phyloP scores from a whole-genome alignment of 2,797 vertebrate species.

The Lateolabrax maculatus region DNA sequence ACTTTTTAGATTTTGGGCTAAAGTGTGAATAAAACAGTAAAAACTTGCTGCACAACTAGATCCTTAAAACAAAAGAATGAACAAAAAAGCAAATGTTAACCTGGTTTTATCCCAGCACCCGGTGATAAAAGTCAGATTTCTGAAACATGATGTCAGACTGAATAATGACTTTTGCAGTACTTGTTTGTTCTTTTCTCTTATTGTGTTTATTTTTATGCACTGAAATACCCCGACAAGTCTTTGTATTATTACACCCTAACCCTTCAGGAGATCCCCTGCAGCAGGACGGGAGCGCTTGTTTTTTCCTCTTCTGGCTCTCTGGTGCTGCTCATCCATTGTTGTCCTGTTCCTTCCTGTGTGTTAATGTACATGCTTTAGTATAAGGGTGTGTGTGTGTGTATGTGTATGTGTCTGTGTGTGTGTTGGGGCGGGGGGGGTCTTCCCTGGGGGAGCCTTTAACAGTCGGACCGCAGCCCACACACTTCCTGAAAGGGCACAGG shows the following conservation, averaged over 20 bases:
- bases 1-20: not conserved
- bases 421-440: not conserved
- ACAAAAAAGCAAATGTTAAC: too few relatives aligned
- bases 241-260: too few relatives aligned
- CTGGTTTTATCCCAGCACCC: too few relatives aligned
- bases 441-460: slow-evolving; percentile 43
- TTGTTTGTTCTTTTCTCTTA: too few relatives aligned
- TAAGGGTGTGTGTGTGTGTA: slow-evolving; percentile 3
- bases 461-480: slow-evolving; percentile 41
- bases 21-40: not conserved
- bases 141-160: too few relatives aligned
- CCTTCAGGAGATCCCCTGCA: slow-evolving; percentile 46
- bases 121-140: too few relatives aligned
- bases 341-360: slow-evolving; percentile 64
- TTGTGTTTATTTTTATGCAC: too few relatives aligned
- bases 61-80: too few relatives aligned
- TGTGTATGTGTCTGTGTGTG: not conserved
- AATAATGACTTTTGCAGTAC: too few relatives aligned
- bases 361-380: too few relatives aligned
- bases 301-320: slow-evolving; percentile 53
- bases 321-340: slow-evolving; percentile 69
- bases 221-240: too few relatives aligned
- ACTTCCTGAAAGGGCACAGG: slow-evolving; percentile 60
- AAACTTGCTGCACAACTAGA: not conserved
- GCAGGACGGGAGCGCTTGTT: slow-evolving; percentile 51